phyloP scores from a whole-genome alignment of 1,140 invertebrate genomes.

The Antheraea pernyi region DNA sequence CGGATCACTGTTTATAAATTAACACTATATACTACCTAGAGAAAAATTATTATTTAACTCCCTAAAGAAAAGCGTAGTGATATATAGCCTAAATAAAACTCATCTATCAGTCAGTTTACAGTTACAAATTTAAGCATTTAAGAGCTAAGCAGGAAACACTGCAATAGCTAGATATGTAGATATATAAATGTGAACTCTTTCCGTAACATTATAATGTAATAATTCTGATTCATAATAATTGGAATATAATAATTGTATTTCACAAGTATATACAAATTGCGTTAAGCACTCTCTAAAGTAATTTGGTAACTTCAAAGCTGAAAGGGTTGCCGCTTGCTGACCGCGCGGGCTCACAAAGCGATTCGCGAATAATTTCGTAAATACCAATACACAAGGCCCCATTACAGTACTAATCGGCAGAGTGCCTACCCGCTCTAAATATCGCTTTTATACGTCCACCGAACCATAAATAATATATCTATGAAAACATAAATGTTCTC shows the following conservation, averaged over 20 bases:
- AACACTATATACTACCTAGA: too few relatives aligned
- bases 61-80: too few relatives aligned
- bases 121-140: too few relatives aligned
- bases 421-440: slow-evolving; percentile 71
- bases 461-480: slow-evolving; percentile 76
- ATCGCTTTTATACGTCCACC: slow-evolving; percentile 73
- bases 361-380: slow-evolving; percentile 40
- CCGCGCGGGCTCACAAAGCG: slow-evolving; percentile 42
- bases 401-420: slow-evolving; percentile 71
- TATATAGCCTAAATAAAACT: too few relatives aligned
- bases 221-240: not conserved
- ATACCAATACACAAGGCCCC: slow-evolving; percentile 45
- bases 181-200: not conserved
- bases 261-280: slow-evolving; percentile 31
- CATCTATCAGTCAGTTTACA: too few relatives aligned
- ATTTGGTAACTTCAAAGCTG: slow-evolving; percentile 65
- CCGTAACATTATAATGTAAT: not conserved
- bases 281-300: slow-evolving; percentile 54
- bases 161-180: not conserved
- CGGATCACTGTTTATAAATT: too few relatives aligned
- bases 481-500: slow-evolving; percentile 77
- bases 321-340: slow-evolving; percentile 61
- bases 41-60: too few relatives aligned
- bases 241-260: not conserved
- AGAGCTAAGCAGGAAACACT: too few relatives aligned